A percentile compares a stretch with the other conserved stretches of the same genome.
phyloP scores from a whole-genome alignment of 2,113 vertebrate species.

The Dendropsophus ebraccatus region DNA sequence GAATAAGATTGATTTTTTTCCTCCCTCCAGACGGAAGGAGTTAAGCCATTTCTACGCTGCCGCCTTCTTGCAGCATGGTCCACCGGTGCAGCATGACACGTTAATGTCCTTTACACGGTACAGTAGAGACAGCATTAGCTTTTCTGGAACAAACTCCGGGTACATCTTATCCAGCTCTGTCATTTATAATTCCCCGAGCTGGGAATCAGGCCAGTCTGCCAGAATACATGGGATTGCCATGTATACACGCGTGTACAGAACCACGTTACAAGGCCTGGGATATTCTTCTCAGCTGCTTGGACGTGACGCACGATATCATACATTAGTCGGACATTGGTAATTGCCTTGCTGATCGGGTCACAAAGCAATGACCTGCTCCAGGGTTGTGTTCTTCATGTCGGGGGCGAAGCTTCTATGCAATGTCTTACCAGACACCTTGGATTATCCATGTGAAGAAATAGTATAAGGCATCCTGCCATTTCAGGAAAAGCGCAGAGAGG shows the following conservation, averaged over 20 bases:
- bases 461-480: too few species aligned
- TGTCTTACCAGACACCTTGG: neutral
- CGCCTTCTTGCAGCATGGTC: neutral
- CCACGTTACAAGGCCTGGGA: neutral
- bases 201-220: neutral
- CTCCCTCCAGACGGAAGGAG: neutral
- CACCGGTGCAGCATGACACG: neutral
- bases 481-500: too few species aligned
- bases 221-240: neutral
- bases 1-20: neutral
- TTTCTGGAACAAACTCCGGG: neutral
- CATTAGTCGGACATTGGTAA: neutral
- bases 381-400: neutral
- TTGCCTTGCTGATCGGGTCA: neutral
- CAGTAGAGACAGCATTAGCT: conserved; percentile 7
- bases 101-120: conserved; percentile 40
- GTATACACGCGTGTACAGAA: neutral
- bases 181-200: neutral
- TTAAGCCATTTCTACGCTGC: neutral
- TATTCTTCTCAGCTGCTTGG: neutral
- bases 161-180: conserved; percentile 17
- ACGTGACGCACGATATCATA: neutral
- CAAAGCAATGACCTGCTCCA: neutral
- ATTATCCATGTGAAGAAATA: neutral
- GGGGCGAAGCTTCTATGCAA: neutral